Base-by-base conservation (phyloP, 2,888 invertebrate species). In the Chromoteleia sp. region DNA sequence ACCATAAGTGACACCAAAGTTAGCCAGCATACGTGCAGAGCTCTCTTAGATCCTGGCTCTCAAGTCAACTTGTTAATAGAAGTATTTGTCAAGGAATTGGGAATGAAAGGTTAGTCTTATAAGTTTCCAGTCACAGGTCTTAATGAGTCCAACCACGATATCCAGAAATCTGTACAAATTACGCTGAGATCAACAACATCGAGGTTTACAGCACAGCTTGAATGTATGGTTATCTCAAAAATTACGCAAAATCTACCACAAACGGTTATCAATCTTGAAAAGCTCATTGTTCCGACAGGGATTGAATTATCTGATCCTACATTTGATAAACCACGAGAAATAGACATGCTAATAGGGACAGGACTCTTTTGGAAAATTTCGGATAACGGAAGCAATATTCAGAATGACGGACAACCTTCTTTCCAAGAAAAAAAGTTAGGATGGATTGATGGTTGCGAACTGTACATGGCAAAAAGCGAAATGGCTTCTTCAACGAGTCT, bases 1-100 rank as follows among this genome's bases (percentile, higher is more conserved):
- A 58, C n/a, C 8, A 25, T 70, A 2, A 36, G 15, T 8, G 70
- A 70, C 21, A n/a, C 12, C 5, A n/a, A 70, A 5, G 70, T 58
- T 1, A 45, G 21, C 1, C 41, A 56, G 14, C 21, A 12, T 8
- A 12, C 15, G n/a, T 70, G 70, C 17, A 8, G 70, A 33, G 70
- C 48, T n/a, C 43, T 70, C 0, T 48, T 70, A n/a, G 70, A 70
- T 14, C 36, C 58, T 0, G 58, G 45, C 0, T 70, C 70, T 5
- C 70, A 70, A 19, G 6, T 29, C 1, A 70, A 70, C 14, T 8
- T 70, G 0, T 19, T 70, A 6, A 58, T 45, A 25, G 21, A 56
- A 12, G 1, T 5, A 0, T 17, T 56, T 1, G 39, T 17, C 0
- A 14, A 39, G 7, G 6, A 12, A 33, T 8, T 71, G 6, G 50